These are phyloP conservation scores for Thunnus maccoyii DNA, from an alignment of 2,113 vertebrate genomes.

Conservation along the genomic window DNA sequence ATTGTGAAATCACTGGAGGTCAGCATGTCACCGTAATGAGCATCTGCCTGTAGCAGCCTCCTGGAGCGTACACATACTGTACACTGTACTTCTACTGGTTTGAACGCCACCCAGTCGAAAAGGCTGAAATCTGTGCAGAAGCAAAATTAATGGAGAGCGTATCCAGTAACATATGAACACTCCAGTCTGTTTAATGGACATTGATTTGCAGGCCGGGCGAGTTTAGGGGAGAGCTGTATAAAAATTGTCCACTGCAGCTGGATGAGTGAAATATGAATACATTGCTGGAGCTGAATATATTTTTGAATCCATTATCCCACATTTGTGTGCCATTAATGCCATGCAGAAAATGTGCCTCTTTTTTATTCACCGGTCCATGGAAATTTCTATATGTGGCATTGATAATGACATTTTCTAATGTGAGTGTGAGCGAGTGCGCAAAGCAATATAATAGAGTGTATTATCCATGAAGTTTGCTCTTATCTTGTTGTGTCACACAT, in stretches of 20 bases:
- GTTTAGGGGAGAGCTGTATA: constrained; percentile 56
- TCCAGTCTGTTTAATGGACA: constrained; percentile 75
- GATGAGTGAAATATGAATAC: constrained; percentile 74
- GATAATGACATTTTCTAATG: constrained; percentile 39
- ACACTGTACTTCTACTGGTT: constrained; percentile 34
- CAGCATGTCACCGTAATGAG: constrained; percentile 67
- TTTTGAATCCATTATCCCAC: constrained; percentile 62
- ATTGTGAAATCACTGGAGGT: constrained; percentile 61
- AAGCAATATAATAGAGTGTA: neutral
- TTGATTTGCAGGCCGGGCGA: constrained; percentile 74
- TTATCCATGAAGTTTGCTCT: neutral
- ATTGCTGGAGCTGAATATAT: constrained; percentile 40
- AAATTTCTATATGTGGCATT: constrained; percentile 34
- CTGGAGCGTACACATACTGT: constrained; percentile 29
- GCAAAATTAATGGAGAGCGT: constrained; percentile 57
- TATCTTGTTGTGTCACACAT: constrained; percentile 7
- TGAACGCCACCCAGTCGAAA: constrained; percentile 14
- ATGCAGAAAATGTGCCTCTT: constrained; percentile 50
- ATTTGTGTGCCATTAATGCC: constrained; percentile 62
- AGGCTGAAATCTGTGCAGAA: constrained; percentile 35
- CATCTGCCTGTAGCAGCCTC: constrained; percentile 63
- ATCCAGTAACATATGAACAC: constrained; percentile 65
- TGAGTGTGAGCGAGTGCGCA: constrained; percentile 13
- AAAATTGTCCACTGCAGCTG: constrained; percentile 50
- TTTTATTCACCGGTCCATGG: constrained; percentile 44